Percentiles rank a stretch among this genome's conserved stretches.
phyloP scores from a whole-genome alignment of 2,888 invertebrate species.

The Andrena praecox region DNA sequence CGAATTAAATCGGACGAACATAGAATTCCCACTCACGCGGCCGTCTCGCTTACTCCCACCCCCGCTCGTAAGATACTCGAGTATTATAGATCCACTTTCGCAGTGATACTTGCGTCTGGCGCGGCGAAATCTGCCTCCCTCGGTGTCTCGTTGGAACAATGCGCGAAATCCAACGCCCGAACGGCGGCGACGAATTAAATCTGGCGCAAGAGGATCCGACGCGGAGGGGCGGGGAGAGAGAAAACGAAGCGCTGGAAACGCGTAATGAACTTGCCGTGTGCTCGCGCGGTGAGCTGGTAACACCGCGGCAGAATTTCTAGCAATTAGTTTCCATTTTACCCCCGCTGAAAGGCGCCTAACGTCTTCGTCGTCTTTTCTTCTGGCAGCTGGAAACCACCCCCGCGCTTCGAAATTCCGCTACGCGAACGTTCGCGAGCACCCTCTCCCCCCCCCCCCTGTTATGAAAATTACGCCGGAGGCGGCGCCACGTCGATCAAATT shows the following conservation, averaged over 20 bases:
- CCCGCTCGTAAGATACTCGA: constrained; percentile 10
- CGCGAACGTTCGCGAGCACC: background rate
- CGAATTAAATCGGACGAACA: constrained; percentile 26
- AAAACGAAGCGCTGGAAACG: constrained; percentile 47
- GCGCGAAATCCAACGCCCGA: constrained; percentile 22
- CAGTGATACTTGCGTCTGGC: background rate
- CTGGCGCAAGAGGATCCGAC: constrained; percentile 18
- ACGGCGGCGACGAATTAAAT: constrained; percentile 43
- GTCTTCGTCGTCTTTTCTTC: constrained; percentile 42
- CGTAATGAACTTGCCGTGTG: constrained; percentile 58
- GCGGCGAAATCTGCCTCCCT: background rate
- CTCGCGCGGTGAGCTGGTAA: constrained; percentile 5
- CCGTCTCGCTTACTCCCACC: background rate
- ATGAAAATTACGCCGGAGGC: background rate
- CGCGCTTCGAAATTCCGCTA: constrained; percentile 5
- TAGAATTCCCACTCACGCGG: background rate
- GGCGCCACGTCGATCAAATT: constrained; percentile 13
- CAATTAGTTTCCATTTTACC: constrained; percentile 72
- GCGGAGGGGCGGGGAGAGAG: constrained; percentile 12
- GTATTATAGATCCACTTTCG: constrained; percentile 4
- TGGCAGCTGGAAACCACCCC: background rate
- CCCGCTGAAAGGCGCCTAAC: constrained; percentile 23
- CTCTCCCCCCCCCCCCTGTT: too few species aligned
- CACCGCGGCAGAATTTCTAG: constrained; percentile 56
- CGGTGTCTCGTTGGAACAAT: constrained; percentile 27